Evolutionary conservation across 2,113 vertebrate species (phyloP).

Genomic region (Otolemur garnettii): DNA sequence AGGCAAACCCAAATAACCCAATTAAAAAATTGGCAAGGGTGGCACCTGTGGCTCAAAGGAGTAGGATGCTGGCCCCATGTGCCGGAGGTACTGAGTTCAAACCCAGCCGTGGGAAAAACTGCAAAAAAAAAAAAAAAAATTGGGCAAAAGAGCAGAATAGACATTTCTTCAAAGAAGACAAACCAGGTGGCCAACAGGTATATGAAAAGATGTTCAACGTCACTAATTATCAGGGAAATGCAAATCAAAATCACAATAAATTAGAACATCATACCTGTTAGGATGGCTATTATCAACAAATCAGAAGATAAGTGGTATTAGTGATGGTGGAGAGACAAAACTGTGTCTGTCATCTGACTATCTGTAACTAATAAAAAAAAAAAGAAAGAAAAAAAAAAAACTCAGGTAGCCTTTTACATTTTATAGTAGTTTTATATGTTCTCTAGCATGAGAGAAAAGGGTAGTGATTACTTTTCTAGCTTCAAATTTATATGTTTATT

Average conservation of each 20-base stretch:
- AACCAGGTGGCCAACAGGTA: not conserved
- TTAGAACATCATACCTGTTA: not conserved
- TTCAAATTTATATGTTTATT: not conserved
- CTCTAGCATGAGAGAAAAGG: not conserved
- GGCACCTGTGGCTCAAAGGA: no score
- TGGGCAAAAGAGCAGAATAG: not conserved
- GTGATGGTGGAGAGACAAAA: not conserved
- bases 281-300: not conserved
- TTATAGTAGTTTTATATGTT: not conserved
- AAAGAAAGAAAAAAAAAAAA: not conserved
- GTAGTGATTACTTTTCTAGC: not conserved
- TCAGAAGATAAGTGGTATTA: not conserved
- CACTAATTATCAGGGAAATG: not conserved
- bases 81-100: no score
- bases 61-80: no score
- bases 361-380: not conserved
- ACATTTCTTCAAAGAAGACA: not conserved
- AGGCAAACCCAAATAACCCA: not conserved
- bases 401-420: not conserved
- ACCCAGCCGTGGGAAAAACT: no score
- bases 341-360: no score
- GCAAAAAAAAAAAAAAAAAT: no score
- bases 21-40: not conserved
- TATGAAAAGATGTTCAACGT: not conserved
- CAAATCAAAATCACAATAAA: not conserved